A percentile compares a stretch with the other conserved stretches of the same genome.
Evolutionary conservation across 2,113 vertebrate genomes (phyloP).

Genomic region (Alexandromys fortis): DNA sequence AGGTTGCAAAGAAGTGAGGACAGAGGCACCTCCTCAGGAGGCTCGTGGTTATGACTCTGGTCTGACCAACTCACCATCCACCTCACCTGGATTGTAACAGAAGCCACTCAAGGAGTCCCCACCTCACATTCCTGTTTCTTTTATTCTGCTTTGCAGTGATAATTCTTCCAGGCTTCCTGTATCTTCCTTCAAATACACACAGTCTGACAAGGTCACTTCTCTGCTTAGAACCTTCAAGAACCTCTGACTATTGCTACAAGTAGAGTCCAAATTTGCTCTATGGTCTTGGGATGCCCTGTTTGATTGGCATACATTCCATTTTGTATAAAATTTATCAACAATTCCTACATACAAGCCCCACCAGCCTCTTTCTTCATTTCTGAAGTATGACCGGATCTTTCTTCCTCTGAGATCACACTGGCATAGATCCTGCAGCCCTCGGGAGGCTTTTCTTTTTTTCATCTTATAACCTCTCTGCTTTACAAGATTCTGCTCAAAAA

Average conservation of each 20-base stretch:
- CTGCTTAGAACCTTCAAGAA: not conserved
- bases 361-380: not conserved
- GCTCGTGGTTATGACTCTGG: not conserved
- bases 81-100: not conserved
- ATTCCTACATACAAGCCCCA: not conserved
- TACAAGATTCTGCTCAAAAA: not conserved
- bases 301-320: not conserved
- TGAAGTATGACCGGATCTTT: not conserved
- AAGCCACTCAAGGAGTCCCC: not conserved
- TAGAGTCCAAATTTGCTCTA: not conserved
- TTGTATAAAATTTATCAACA: no score
- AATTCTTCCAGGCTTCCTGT: no score
- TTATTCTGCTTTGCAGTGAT: accelerated
- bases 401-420: not conserved
- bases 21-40: not conserved
- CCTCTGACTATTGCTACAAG: not conserved
- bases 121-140: accelerated
- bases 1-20: no score
- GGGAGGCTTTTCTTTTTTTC: not conserved
- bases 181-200: not conserved
- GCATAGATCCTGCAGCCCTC: not conserved
- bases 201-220: no score
- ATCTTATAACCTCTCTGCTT: no score
- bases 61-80: not conserved
- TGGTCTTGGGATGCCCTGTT: not conserved